Evolutionary conservation across 2,797 vertebrate genomes (phyloP), one percentile per base, ranked within the genome.

Genomic region (Menidia menidia): DNA sequence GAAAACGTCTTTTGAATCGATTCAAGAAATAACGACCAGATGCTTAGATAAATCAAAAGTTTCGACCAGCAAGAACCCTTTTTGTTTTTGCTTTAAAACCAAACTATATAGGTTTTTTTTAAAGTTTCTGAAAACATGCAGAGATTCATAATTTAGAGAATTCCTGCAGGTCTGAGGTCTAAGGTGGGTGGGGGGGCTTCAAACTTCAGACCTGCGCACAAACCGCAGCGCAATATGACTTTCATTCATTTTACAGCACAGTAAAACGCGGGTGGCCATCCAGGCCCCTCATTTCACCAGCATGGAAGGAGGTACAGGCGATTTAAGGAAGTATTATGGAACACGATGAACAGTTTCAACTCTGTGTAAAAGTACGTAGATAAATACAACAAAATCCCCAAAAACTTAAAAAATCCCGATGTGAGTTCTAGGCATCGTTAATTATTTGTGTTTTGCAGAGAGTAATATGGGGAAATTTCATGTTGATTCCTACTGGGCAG

Each of bases 231-330:
- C 87, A 93, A 92, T 92, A 85, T 94, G 92, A 93, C 87, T 90
- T 89, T 82, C 85, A 93, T 93, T 95, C 90, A 87, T 92, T 93
- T 94, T 89, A 93, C 83, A 64, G 80, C 83, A 66, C 87, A 85
- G 87, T 93, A 91, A 94, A 94, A 85, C 44, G 89, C 90, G 91
- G 92, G 94, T 94, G 94, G 93, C 84, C 91, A 83, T 83, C 87
- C 78, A 81, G 88, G 64, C 83, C 88, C 84, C 88, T 92, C 90
- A 89, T 92, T 88, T 79, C 68, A 81, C 63, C 68, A 74, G 86
- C 68, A 71, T 68, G 75, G 62, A 84, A 6, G 30, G 74, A 77
- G 68, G 45, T 74, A 78, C 77, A 83, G 73, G 69, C 70, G 62
- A 86, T 88, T 90, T 93, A 83, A 90, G 78, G 79, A 88, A 85